Evolutionary conservation across 2,113 vertebrate genomes (phyloP).

Genomic region (Pogonocichla stellata): DNA sequence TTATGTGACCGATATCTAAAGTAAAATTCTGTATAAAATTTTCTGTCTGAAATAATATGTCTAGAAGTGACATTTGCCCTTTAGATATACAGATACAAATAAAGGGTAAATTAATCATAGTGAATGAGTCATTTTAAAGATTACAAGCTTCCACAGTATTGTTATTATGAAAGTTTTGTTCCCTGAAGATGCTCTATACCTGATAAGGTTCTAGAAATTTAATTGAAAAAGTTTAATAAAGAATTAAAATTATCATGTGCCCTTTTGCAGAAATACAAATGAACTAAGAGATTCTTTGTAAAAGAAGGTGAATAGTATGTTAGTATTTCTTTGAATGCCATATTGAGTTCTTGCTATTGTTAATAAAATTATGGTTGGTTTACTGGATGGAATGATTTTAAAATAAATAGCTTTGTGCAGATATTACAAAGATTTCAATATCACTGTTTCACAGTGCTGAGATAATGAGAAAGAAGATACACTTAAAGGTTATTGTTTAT

Average conservation of each 20-base stretch:
- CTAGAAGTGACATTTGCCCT: conserved; percentile 60
- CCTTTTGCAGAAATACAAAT: conserved; percentile 35
- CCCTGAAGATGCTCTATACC: conserved; percentile 27
- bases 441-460: conserved; percentile 50
- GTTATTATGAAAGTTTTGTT: conserved; percentile 37
- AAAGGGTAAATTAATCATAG: conserved; percentile 65
- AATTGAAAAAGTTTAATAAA: conserved; percentile 69
- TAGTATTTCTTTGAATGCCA: conserved; percentile 54
- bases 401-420: conserved; percentile 69
- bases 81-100: conserved; percentile 61
- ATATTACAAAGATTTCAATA: conserved; percentile 60
- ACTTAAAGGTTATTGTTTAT: conserved; percentile 73
- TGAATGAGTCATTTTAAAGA: conserved; percentile 57
- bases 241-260: conserved; percentile 61
- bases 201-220: conserved; percentile 68
- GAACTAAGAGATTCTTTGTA: conserved; percentile 20
- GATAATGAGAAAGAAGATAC: conserved; percentile 58
- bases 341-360: conserved; percentile 57
- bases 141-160: conserved; percentile 13
- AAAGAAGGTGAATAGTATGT: conserved; percentile 25
- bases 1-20: conserved; percentile 33
- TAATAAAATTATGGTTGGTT: conserved; percentile 69
- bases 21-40: conserved; percentile 44
- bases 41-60: conserved; percentile 39
- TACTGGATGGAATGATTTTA: conserved; percentile 55